Evolutionary conservation across 2,888 invertebrate species (phyloP).

Genomic region (Chydorus sphaericus): DNA sequence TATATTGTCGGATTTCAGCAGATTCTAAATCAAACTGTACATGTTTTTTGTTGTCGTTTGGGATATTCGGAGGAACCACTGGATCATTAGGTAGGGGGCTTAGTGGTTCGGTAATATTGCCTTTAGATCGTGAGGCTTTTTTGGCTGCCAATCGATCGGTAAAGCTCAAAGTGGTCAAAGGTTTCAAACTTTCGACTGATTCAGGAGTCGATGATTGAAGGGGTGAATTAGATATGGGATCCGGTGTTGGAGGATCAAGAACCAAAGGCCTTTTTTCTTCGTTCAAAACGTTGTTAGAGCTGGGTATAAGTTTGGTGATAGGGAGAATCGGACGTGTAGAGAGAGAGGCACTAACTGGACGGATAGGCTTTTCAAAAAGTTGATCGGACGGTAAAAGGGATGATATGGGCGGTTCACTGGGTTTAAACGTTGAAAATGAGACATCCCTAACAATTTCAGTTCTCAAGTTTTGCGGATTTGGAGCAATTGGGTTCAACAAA

Average conservation of each 20-base stretch:
- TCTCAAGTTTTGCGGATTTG: background rate
- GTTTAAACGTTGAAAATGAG: background rate
- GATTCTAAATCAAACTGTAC: conserved; percentile 3
- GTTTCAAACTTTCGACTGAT: background rate
- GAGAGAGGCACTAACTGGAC: background rate
- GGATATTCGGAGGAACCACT: background rate
- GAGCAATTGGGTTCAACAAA: background rate
- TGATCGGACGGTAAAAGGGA: background rate
- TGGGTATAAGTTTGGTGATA: background rate
- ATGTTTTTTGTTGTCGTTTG: background rate
- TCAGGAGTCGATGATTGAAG: background rate
- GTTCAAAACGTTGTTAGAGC: too few relatives aligned
- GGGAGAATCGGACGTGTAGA: background rate
- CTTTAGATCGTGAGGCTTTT: conserved; percentile 1
- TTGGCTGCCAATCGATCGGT: conserved; percentile 12
- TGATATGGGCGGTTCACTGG: background rate
- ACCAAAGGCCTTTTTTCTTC: too few relatives aligned
- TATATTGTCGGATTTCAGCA: background rate
- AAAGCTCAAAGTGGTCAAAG: conserved; percentile 1
- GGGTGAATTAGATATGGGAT: background rate
- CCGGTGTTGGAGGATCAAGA: background rate
- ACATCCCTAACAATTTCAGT: background rate
- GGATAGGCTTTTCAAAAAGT: background rate
- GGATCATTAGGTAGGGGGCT: background rate
- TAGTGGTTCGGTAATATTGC: background rate